A percentile compares a stretch with the other conserved stretches of the same genome.
Conservation (phyloP, 2,888 invertebrate species). For the Polydrusus pterygomalis region DNA sequence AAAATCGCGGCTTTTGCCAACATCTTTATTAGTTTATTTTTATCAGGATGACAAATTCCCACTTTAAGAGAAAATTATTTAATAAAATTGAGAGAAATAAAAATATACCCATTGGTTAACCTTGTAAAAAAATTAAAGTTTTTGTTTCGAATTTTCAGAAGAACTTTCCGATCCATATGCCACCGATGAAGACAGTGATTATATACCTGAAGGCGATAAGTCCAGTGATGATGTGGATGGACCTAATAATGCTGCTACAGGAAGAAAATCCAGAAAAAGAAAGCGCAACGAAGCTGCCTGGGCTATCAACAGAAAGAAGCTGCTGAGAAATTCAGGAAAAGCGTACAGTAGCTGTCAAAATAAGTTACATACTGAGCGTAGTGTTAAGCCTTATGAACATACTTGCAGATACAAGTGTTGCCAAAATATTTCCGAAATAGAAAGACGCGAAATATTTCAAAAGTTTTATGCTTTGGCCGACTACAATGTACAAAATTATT, state of each 20-base stretch:
- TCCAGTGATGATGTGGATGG: neutral
- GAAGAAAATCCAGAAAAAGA: slow-evolving; percentile 40
- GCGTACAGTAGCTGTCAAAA: slow-evolving; percentile 22
- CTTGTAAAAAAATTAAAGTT: slow-evolving; percentile 10
- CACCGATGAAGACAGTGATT: slow-evolving; percentile 31
- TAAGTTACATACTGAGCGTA: slow-evolving; percentile 3
- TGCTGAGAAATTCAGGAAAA: slow-evolving; percentile 38
- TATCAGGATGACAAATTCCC: neutral
- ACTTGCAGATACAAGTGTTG: slow-evolving; percentile 23
- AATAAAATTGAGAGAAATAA: neutral
- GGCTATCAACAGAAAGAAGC: slow-evolving; percentile 35
- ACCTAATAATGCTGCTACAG: neutral
- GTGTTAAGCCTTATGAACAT: slow-evolving; percentile 26
- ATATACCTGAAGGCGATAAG: slow-evolving; percentile 13
- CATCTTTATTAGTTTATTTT: too few species aligned
- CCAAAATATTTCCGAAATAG: slow-evolving; percentile 28
- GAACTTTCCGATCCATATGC: neutral
- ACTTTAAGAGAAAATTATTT: neutral
- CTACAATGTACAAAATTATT: neutral
- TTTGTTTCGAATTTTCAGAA: neutral
- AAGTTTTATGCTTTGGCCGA: slow-evolving; percentile 13
- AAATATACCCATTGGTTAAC: neutral
- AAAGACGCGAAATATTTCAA: slow-evolving; percentile 36
- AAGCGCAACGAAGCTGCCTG: slow-evolving; percentile 40
- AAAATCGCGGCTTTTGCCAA: slow-evolving; percentile 15